Base-by-base conservation (phyloP, 2,888 invertebrate species). In the Axea sp. region DNA sequence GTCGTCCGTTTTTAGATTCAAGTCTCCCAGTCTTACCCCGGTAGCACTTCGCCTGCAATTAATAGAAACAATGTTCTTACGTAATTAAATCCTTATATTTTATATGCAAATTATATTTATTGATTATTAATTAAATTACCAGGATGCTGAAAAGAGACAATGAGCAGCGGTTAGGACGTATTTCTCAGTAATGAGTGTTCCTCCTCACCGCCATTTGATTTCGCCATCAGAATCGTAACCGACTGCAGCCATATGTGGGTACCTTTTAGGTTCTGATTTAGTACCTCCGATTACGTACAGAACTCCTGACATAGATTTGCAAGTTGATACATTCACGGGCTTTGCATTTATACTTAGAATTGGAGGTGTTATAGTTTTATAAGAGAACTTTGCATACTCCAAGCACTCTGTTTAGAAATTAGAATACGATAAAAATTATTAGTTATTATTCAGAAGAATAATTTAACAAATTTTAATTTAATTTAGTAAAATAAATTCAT, bases 111-210 rank as follows among this genome's bases (percentile, higher is more conserved):
- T 3, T 19, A 19, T 30, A 30, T 15, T 17, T 15, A 15, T 17
- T 30, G 12, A 14, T 43, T 11, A 26, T 11, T 2, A 9, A 8
- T 8, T 28, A 28, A 6, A 37, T 55, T 49, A 78, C 77, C 72
- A 69, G 11, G 51, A 17, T 7, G 7, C 0, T 0, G 69, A 51
- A 33, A 26, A 73, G 6, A 69, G 81, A 78, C 93, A 93, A 83
- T 93, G 93, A 0, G 91, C 92, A 0, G 92, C 93, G 0, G 92
- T 92, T 1, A 93, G 82, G 26, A 93, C 89, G 82, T 90, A 92
- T 1, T 88, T 86, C 0, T 91, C 80, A 62, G 91, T 91, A 72
- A 93, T 90, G 1, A 93, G 86, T 4, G 90, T 89, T 0, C 92
- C 93, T 0, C 93, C 93, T 77, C 93, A 93, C 7, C 82, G 82